phyloP scores from a whole-genome alignment of 2,797 vertebrate genomes.

The Poeciliopsis infans region DNA sequence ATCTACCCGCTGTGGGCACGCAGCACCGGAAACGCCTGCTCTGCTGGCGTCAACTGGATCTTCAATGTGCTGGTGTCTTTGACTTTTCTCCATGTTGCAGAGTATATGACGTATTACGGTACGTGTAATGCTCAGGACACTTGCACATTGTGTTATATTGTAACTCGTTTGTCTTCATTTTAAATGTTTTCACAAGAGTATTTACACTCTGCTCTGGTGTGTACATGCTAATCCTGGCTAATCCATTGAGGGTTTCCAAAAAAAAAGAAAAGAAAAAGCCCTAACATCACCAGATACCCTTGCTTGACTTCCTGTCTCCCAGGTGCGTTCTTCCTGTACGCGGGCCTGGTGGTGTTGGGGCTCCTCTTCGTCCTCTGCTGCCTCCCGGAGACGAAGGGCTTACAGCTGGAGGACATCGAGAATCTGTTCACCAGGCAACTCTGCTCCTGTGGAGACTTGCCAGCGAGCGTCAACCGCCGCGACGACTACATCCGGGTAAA shows the following conservation, averaged over 20 bases:
- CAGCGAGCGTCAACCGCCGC: slow-evolving; percentile 57
- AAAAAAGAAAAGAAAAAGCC: background rate
- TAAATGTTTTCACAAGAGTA: background rate
- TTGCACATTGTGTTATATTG: background rate
- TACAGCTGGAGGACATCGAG: slow-evolving; percentile 94
- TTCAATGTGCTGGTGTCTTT: slow-evolving; percentile 95
- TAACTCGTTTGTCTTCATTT: background rate
- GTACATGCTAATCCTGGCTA: background rate
- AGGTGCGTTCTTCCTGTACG: slow-evolving; percentile 96
- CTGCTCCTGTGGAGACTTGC: slow-evolving; percentile 87
- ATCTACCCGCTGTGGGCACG: slow-evolving; percentile 98
- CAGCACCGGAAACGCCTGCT: slow-evolving; percentile 95
- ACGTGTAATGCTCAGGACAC: slow-evolving; percentile 16
- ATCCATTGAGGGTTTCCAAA: background rate
- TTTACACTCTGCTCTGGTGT: background rate
- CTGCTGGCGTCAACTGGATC: slow-evolving; percentile 95
- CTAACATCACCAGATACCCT: background rate
- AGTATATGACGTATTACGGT: slow-evolving; percentile 96
- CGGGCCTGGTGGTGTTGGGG: slow-evolving; percentile 86
- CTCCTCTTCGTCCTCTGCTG: slow-evolving; percentile 90
- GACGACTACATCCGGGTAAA: slow-evolving; percentile 94
- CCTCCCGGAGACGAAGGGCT: slow-evolving; percentile 95
- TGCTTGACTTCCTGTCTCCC: slow-evolving; percentile 32
- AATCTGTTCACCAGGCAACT: slow-evolving; percentile 87
- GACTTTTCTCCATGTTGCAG: slow-evolving; percentile 92